A percentile compares a stretch with the other conserved stretches of the same genome.
phyloP scores from a whole-genome alignment of 2,113 vertebrate genomes.

The Lontra canadensis region DNA sequence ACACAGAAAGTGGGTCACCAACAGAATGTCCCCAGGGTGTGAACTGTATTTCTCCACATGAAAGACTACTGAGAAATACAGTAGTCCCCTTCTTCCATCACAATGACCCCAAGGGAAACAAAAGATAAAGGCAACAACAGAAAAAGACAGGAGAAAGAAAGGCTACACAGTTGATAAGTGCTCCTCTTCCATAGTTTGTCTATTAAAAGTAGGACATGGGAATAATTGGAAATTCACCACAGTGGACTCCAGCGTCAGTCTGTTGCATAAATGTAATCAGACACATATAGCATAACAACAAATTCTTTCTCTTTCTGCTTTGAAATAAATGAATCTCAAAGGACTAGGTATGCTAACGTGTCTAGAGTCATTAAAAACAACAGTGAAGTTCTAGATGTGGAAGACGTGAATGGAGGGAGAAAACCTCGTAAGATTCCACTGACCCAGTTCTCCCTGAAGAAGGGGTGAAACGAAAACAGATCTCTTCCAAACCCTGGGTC shows the following conservation, averaged over 20 bases:
- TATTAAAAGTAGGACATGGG: constrained; percentile 32
- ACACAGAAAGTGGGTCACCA: constrained; percentile 44
- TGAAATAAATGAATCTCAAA: constrained; percentile 28
- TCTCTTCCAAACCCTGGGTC: neutral
- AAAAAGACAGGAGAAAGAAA: neutral
- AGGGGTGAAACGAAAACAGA: neutral
- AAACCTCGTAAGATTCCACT: neutral
- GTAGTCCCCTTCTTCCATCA: neutral
- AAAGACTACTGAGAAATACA: constrained; percentile 17
- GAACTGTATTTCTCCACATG: neutral
- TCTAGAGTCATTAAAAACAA: neutral
- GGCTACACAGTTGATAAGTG: neutral
- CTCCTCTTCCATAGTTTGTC: neutral
- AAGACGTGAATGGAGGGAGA: neutral
- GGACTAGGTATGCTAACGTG: neutral
- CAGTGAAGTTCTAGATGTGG: neutral
- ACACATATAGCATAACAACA: neutral
- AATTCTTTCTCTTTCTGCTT: neutral
- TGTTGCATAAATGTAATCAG: neutral
- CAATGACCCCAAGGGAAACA: neutral
- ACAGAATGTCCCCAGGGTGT: neutral
- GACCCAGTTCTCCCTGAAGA: neutral
- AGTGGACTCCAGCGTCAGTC: neutral
- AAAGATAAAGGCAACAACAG: neutral
- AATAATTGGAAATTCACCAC: constrained; percentile 10